Base-by-base conservation (phyloP, 2,888 invertebrate species). In the Netelia virgata region DNA sequence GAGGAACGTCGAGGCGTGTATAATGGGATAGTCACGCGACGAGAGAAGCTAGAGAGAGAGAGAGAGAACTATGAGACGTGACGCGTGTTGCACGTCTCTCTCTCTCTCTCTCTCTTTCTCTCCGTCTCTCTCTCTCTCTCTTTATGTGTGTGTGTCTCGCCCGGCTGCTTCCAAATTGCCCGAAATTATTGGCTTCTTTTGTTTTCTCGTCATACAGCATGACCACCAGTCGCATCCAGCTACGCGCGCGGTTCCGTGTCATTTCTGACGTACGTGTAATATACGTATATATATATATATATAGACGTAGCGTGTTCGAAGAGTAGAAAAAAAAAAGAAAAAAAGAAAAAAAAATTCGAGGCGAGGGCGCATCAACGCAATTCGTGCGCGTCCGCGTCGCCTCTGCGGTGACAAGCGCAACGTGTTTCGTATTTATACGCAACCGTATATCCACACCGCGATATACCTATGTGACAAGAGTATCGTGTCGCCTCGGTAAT, bases 131-230 rank as follows among this genome's bases (percentile, higher is more conserved):
- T 28, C 28, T 28, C 28, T 28, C 28, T 28, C 28, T 28, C 28
- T 5, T 5, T 28, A 73, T 77, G 77, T 79, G 81, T 90, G 86
- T 85, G 90, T 86, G 93, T 92, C 89, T 92, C 93, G 92, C 92
- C 91, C 92, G 90, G 91, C 92, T 93, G 93, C 92, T 83, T 89
- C 88, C 92, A 93, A 93, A 93, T 93, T 93, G 91, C 91, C 89
- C 90, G 90, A 93, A 93, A 93, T 93, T 93, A 93, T 93, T 92
- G 92, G 93, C 91, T 91, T 92, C 93, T 92, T 93, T 93, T 93
- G 93, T 93, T 92, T 93, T 91, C 91, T 89, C 92, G 93, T 93
- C 93, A 92, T 92, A 92, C 90, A 83, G 64, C 66, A 82, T 82
- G 84, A 82, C 70, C 82, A 70, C 73, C 77, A 41, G 68, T 74